Evolutionary conservation across 2,797 vertebrate species (phyloP).

Genomic region (Apodemus agrarius): DNA sequence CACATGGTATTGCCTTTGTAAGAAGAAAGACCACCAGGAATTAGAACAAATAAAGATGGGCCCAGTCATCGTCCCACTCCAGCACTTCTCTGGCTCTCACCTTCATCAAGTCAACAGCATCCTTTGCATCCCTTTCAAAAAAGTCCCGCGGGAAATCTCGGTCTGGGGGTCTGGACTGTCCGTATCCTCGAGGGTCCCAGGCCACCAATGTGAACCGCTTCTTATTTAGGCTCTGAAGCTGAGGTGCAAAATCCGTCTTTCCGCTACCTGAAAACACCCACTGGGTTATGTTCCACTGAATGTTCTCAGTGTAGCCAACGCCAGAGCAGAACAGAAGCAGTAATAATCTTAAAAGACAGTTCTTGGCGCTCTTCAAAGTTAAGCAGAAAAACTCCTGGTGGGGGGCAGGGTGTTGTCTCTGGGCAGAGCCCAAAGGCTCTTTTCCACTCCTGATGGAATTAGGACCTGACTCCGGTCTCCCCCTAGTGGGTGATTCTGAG

Average conservation of each 20-base stretch:
- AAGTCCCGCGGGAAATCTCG: conserved; percentile 94
- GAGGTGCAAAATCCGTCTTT: conserved; percentile 93
- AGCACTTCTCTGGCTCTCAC: conserved; percentile 80
- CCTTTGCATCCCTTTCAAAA: conserved; percentile 95
- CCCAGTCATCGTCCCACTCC: not conserved
- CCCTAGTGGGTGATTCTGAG: conserved; percentile 27
- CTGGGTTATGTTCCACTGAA: not conserved
- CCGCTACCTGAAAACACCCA: conserved; percentile 88
- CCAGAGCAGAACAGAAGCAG: not conserved
- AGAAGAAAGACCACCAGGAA: not conserved
- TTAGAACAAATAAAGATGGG: not conserved
- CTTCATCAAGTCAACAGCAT: conserved; percentile 95
- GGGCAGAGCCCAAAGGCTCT: not conserved
- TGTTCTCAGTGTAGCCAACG: not conserved
- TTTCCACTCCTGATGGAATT: not conserved
- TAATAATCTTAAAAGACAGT: not conserved
- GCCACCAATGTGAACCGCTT: conserved; percentile 91
- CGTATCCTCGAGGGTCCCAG: conserved; percentile 95
- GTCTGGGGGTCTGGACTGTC: conserved; percentile 92
- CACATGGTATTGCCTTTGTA: not conserved
- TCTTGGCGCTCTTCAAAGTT: not conserved
- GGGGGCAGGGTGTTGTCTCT: not conserved
- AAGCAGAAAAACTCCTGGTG: not conserved
- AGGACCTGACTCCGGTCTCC: not conserved
- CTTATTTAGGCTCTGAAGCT: conserved; percentile 91